Percentiles rank a stretch among this genome's conserved stretches.
phyloP scores from a whole-genome alignment of 2,888 invertebrate species.

The Xanthia togata region DNA sequence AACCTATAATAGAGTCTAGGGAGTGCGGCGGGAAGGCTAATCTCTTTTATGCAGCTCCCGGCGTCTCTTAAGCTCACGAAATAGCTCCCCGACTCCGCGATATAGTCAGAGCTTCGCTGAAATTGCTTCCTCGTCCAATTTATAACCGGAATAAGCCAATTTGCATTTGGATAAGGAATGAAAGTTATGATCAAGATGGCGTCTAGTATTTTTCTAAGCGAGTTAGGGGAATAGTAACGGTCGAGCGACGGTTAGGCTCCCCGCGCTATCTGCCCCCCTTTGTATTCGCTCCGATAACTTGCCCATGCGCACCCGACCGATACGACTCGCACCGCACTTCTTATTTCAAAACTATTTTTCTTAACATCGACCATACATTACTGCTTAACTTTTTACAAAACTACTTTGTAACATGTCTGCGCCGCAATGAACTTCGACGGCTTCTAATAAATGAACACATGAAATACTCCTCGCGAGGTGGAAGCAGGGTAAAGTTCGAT shows the following conservation, averaged over 20 bases:
- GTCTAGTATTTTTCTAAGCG: constrained; percentile 88
- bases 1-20: constrained; percentile 81
- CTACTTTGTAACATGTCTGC: constrained; percentile 69
- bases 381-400: constrained; percentile 74
- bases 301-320: constrained; percentile 90
- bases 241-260: constrained; percentile 90
- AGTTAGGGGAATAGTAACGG: constrained; percentile 90
- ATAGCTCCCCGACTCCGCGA: constrained; percentile 69
- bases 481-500: constrained; percentile 80
- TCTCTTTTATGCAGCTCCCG: constrained; percentile 80
- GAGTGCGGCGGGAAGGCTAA: constrained; percentile 77
- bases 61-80: constrained; percentile 74
- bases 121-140: constrained; percentile 83
- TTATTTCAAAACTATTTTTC: constrained; percentile 86
- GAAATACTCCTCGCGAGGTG: constrained; percentile 65
- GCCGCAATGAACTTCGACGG: constrained; percentile 78
- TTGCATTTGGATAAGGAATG: constrained; percentile 76
- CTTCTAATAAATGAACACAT: constrained; percentile 48
- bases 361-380: constrained; percentile 82
- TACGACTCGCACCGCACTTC: constrained; percentile 86
- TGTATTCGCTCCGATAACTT: constrained; percentile 91
- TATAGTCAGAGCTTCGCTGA: constrained; percentile 69
- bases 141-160: constrained; percentile 77
- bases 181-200: constrained; percentile 83
- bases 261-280: constrained; percentile 90